phyloP scores from a whole-genome alignment of 2,888 invertebrate genomes.

The Archips crataeganus region DNA sequence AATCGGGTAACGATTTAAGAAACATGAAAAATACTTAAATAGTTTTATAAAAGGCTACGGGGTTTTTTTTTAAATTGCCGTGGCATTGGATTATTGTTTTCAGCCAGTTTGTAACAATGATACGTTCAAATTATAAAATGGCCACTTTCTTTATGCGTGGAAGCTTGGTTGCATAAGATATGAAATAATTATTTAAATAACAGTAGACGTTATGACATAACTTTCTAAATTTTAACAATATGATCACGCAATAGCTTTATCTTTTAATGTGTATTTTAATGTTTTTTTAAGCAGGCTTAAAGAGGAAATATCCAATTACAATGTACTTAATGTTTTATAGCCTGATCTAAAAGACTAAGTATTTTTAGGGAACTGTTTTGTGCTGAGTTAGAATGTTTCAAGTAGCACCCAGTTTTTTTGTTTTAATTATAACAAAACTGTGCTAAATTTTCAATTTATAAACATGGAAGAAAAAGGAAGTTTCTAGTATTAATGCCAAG shows the following conservation, averaged over 20 bases:
- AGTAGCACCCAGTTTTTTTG: too few species aligned
- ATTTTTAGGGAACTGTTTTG: background rate
- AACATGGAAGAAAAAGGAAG: too few species aligned
- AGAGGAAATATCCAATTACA: constrained; percentile 34
- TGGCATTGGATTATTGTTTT: constrained; percentile 13
- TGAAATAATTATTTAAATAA: constrained; percentile 81
- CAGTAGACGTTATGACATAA: constrained; percentile 65
- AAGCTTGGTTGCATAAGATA: constrained; percentile 73
- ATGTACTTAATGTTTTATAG: constrained; percentile 21
- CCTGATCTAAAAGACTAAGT: constrained; percentile 8
- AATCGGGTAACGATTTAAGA: background rate
- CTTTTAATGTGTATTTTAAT: constrained; percentile 41
- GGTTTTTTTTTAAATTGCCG: constrained; percentile 11
- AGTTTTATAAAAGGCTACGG: background rate
- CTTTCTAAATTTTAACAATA: constrained; percentile 77
- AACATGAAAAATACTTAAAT: background rate
- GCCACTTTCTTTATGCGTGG: constrained; percentile 72
- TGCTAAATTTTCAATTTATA: too few species aligned
- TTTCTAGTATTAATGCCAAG: too few species aligned
- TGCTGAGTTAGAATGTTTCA: background rate
- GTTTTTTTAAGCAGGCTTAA: constrained; percentile 37
- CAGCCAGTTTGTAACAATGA: constrained; percentile 30
- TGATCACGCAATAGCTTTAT: constrained; percentile 66
- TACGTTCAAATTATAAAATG: constrained; percentile 73
- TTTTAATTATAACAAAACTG: too few species aligned